These are phyloP conservation scores for Ferrisia virgata DNA, from an alignment of 2,888 invertebrate species.

Conservation along the genomic window DNA sequence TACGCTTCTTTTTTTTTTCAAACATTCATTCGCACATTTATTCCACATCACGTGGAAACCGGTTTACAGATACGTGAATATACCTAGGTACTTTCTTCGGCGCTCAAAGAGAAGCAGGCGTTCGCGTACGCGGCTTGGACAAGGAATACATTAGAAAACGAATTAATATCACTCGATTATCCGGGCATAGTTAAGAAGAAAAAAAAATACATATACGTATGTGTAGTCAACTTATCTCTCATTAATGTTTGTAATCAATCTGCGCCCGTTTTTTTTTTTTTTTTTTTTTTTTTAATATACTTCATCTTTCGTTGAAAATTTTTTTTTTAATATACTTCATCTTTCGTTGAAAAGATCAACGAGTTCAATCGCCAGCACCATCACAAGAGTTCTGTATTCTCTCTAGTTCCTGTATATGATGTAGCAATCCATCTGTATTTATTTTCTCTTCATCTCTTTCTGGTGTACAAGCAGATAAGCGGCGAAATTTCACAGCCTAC, in stretches of 20 bases:
- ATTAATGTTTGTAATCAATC: constrained; percentile 25
- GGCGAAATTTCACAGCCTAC: background rate
- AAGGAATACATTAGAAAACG: constrained; percentile 26
- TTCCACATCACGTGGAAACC: background rate
- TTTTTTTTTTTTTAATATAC: too few species aligned
- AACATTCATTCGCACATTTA: constrained; percentile 2
- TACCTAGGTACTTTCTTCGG: constrained; percentile 30
- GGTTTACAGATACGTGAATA: background rate
- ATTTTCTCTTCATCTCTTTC: too few species aligned
- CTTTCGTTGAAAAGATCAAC: constrained; percentile 1
- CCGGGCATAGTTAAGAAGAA: background rate
- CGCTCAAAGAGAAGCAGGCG: background rate
- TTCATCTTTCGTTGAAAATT: background rate
- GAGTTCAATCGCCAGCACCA: background rate
- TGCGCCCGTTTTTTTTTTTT: constrained; percentile 22
- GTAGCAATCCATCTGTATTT: background rate
- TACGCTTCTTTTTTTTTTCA: background rate
- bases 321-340: too few species aligned
- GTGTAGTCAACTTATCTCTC: constrained; percentile 8
- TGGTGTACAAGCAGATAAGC: background rate
- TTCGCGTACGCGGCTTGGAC: background rate
- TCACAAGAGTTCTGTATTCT: too few species aligned
- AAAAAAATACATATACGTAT: background rate
- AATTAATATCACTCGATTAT: constrained; percentile 32
- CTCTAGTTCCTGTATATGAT: background rate